Evolutionary conservation across 1,140 invertebrate genomes (phyloP), one percentile per base, ranked within the genome.

Genomic region (Zaprionus taronus): DNA sequence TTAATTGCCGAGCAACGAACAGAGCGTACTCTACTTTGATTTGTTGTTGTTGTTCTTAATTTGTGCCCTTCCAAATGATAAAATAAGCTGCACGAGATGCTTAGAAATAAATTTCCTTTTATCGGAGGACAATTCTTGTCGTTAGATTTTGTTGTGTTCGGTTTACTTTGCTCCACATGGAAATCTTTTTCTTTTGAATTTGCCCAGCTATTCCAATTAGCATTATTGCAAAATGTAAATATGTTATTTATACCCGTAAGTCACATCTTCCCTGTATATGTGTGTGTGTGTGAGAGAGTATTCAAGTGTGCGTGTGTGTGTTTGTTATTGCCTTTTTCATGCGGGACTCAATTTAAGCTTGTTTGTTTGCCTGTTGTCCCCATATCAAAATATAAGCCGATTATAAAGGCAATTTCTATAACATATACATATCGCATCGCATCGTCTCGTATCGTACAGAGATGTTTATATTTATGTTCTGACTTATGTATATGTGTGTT

Each of bases 361-460:
- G 70, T 77, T 72, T 77, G 63, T 38, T 22, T 72, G 70, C 57
- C 62, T 72, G 74, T 77, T 77, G 70, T 77, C 57, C 57, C 49
- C 70, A 77, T 77, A 77, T 77, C 74, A 77, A 72, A 77, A 73
- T 58, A 49, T 77, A 77, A 77, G 70, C 75, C 70, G 75, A 77
- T 77, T 77, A 77, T 73, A 77, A 77, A 68, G 75, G 51, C 75
- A 77, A 72, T 77, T 72, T 67, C 75, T 67, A 62, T 73, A 73
- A 49, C 57, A 67, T 58, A 56, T 49, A 63, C 58, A 55, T 34
- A 68, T 55, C 38, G 24, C 57, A 64, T 65, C 41, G 41, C 41
- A 69, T 56, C 41, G 24, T 34, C 36, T 53, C 17, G 34, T 20
- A 36, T 24, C 44, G 31, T 7, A 47, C 49, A 64, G 64, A 72